Conservation (phyloP, 30 jellyfish, hydroid and myxozoan genomes). For the Phacellophora camtschatica region DNA sequence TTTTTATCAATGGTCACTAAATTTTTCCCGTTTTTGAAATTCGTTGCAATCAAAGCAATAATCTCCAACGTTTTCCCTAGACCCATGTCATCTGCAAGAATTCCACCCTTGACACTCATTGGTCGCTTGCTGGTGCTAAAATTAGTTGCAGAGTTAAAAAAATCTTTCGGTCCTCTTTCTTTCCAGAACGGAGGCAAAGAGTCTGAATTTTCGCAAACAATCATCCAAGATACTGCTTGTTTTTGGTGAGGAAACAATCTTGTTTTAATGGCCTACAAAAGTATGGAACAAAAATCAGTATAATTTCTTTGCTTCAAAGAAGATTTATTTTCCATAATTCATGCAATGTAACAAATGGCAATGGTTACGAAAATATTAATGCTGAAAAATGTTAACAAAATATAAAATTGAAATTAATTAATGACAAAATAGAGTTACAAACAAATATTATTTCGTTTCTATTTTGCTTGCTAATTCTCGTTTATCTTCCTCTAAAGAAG, state of each 20-base stretch:
- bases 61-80: slow-evolving; percentile 74
- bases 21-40: slow-evolving; percentile 52
- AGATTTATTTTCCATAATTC: too few species aligned
- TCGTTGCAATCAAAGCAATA: slow-evolving; percentile 63
- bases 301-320: too few species aligned
- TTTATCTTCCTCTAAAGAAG: too few species aligned
- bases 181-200: slow-evolving; percentile 80
- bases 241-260: slow-evolving; percentile 55
- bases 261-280: slow-evolving; percentile 56
- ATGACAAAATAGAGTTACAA: too few species aligned
- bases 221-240: slow-evolving; percentile 85
- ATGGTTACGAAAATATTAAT: too few species aligned
- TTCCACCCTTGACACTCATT: slow-evolving; percentile 61
- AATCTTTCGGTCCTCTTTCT: slow-evolving; percentile 19
- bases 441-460: too few species aligned
- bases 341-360: too few species aligned
- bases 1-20: slow-evolving; percentile 44
- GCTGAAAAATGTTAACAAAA: too few species aligned
- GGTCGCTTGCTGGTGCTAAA: slow-evolving; percentile 53
- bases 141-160: slow-evolving; percentile 49
- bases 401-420: too few species aligned
- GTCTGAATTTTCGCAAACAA: slow-evolving; percentile 59
- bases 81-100: slow-evolving; percentile 87
- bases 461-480: too few species aligned
- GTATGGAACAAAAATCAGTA: background rate